Base-by-base conservation (phyloP, 2,888 invertebrate genomes). In the Tortrix viridana region DNA sequence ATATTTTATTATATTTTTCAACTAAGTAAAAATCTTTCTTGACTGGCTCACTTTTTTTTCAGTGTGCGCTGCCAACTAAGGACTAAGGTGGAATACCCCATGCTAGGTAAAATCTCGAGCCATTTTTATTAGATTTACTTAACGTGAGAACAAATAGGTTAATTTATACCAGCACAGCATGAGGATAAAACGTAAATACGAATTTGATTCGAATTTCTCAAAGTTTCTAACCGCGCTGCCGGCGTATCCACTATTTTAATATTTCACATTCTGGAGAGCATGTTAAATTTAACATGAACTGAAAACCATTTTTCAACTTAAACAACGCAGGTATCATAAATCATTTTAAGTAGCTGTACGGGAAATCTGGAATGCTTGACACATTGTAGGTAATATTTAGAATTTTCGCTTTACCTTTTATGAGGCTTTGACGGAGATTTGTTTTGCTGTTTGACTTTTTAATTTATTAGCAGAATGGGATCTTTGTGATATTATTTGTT, bases 231-330 rank as follows among this genome's bases (percentile, higher is more conserved):
- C 50, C 56, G 14, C 18, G 48, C 50, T 52, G 50, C 46, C 56
- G 22, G 43, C 14, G 41, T 14, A 57, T 57, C 26, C 38, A 58
- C 53, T 58, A 48, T 58, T 63, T 63, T 63, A 63, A 63, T 63
- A 58, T 58, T 58, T 63, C 63, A 63, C 41, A 47, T 50, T 58
- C 58, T 14, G 41, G 50, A 43, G 16, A 47, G 54, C 54, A 26
- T 58, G 57, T 63, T 58, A 63, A 48, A 58, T 63, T 63, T 47
- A 46, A 53, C 57, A 60, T 60, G 57, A 48, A 43, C 56, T 44
- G 52, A 5, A 43, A 57, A 32, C 52, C 57, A 63, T 58, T 63
- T 63, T 58, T 63, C 63, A 63, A 57, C 47, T 53, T 26, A 19
- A 63, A 47, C 58, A 47, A 46, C 60, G 41, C 23, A 49, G 49